These are phyloP conservation scores for Dromaius novaehollandiae DNA, from an alignment of 2,113 vertebrate genomes.

Conservation along the genomic window DNA sequence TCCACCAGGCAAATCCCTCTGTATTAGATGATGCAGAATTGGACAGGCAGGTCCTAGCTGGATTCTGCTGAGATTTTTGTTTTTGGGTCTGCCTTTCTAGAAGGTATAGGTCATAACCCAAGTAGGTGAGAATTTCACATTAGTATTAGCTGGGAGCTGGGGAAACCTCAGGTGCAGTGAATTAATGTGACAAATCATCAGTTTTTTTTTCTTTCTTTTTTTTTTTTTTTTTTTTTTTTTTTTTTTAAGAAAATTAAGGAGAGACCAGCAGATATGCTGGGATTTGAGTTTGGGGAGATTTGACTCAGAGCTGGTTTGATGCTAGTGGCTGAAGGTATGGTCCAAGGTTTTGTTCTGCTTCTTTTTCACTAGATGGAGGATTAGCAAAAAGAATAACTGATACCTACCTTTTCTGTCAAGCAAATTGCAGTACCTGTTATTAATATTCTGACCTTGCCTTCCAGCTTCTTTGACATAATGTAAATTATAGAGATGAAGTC, in stretches of 20 bases:
- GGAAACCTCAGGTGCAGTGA: background rate
- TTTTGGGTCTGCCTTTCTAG: constrained; percentile 12
- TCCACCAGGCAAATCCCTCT: background rate
- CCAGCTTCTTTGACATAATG: no score
- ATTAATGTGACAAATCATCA: background rate
- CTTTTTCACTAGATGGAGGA: fast-evolving
- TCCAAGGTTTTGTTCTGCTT: background rate
- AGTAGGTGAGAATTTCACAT: background rate
- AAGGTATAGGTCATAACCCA: background rate
- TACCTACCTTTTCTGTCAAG: background rate
- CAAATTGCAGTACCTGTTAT: fast-evolving
- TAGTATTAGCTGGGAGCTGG: background rate
- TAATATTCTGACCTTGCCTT: background rate
- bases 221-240: background rate
- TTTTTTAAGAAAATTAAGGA: background rate
- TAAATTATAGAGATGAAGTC: background rate
- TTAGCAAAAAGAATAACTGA: background rate
- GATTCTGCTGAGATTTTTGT: constrained; percentile 42
- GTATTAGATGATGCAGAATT: background rate
- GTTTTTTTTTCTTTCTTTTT: background rate
- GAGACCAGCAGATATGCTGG: background rate
- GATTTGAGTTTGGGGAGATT: background rate
- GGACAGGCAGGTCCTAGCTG: constrained; percentile 1
- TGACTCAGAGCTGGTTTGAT: background rate
- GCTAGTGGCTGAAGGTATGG: background rate